Conservation (phyloP, 2,888 invertebrate genomes). For the Gryllus longicercus region DNA sequence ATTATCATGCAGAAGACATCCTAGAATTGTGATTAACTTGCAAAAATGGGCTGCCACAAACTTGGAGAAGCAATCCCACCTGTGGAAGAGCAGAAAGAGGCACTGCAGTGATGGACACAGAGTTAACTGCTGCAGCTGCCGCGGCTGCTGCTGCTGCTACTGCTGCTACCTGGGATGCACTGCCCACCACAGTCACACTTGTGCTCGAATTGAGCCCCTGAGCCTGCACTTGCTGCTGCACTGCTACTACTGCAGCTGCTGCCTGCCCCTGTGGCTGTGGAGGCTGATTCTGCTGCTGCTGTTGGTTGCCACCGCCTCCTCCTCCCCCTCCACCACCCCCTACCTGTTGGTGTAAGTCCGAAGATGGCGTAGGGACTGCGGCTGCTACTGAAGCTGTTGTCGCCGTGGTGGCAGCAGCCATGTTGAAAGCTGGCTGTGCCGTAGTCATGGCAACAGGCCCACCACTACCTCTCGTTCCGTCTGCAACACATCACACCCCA, state of each 20-base stretch:
- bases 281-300: neutral
- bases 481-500: slow-evolving; percentile 28
- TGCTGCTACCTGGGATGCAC: slow-evolving; percentile 31
- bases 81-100: slow-evolving; percentile 27
- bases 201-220: slow-evolving; percentile 31
- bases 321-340: slow-evolving; percentile 29
- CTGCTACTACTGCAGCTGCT: slow-evolving; percentile 24
- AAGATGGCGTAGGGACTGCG: slow-evolving; percentile 27
- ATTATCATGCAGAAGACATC: slow-evolving; percentile 18
- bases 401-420: slow-evolving; percentile 31
- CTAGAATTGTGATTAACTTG: neutral
- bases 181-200: slow-evolving; percentile 35
- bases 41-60: neutral
- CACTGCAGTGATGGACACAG: slow-evolving; percentile 31
- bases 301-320: slow-evolving; percentile 22
- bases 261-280: neutral
- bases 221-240: slow-evolving; percentile 19
- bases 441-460: slow-evolving; percentile 37
- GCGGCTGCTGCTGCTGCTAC: slow-evolving; percentile 26
- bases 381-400: slow-evolving; percentile 28
- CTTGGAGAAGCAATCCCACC: slow-evolving; percentile 24
- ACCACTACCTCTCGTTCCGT: slow-evolving; percentile 32
- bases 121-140: slow-evolving; percentile 21
- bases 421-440: slow-evolving; percentile 38
- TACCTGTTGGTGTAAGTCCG: slow-evolving; percentile 20